Percentiles rank a stretch among this genome's conserved stretches.
These are phyloP conservation scores for Takifugu ocellatus DNA, from an alignment of 2,797 vertebrate species.

Conservation along the genomic window DNA sequence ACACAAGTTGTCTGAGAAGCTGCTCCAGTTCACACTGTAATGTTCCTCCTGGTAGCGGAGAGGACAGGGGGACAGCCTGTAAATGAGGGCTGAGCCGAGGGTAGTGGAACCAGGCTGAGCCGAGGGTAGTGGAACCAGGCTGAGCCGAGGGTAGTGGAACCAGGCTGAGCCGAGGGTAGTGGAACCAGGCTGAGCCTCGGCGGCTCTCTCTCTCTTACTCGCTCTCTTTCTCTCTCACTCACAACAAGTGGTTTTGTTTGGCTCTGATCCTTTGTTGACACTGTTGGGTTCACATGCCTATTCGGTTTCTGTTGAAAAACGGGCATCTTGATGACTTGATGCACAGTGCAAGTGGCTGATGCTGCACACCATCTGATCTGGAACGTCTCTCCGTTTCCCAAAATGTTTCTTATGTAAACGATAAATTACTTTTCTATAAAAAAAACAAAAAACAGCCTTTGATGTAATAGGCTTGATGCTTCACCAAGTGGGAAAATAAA, in stretches of 20 bases:
- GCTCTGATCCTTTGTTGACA: slow-evolving; percentile 52
- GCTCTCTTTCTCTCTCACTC: neutral
- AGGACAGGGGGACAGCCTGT: slow-evolving; percentile 10
- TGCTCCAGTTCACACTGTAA: neutral
- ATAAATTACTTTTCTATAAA: too few relatives aligned
- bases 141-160: slow-evolving; percentile 27
- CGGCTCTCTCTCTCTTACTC: slow-evolving; percentile 14
- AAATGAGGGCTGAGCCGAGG: slow-evolving; percentile 15
- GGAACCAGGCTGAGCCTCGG: slow-evolving; percentile 37
- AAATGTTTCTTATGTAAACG: neutral
- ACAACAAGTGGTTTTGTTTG: slow-evolving; percentile 57
- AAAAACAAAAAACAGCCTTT: too few relatives aligned
- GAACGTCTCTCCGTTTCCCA: slow-evolving; percentile 6
- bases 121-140: slow-evolving; percentile 27
- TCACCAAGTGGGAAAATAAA: too few relatives aligned
- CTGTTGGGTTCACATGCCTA: slow-evolving; percentile 55
- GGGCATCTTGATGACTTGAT: slow-evolving; percentile 25
- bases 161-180: slow-evolving; percentile 10
- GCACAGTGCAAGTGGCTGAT: slow-evolving; percentile 20
- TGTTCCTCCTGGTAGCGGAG: slow-evolving; percentile 34
- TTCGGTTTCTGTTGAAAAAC: slow-evolving; percentile 48
- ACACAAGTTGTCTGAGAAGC: neutral
- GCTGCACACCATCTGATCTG: neutral
- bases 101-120: slow-evolving; percentile 37
- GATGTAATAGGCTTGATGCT: too few relatives aligned